Evolutionary conservation across 1,140 invertebrate genomes (phyloP).

Genomic region (Brachionus rubens): DNA sequence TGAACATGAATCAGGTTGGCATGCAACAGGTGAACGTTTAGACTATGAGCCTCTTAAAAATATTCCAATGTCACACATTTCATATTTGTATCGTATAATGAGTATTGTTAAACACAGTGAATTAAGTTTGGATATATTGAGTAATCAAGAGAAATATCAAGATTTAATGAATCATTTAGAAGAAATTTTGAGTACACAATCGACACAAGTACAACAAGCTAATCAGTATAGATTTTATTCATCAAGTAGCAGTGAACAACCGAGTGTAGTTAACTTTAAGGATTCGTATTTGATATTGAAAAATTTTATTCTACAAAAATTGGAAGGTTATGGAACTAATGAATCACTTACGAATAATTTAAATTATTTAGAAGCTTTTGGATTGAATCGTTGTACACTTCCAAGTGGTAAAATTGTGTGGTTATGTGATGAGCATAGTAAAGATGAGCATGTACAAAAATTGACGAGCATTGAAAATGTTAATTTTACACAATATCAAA

Average conservation of each 20-base stretch:
- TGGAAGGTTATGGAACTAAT: neutral
- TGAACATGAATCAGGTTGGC: constrained; percentile 48
- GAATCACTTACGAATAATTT: neutral
- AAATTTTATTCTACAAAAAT: constrained; percentile 19
- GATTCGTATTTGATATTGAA: constrained; percentile 23
- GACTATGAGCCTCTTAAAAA: constrained; percentile 12
- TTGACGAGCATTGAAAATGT: constrained; percentile 7
- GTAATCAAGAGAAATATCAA: constrained; percentile 9
- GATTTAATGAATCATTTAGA: constrained; percentile 35
- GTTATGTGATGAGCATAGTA: constrained; percentile 55
- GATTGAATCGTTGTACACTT: constrained; percentile 52
- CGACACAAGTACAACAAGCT: neutral
- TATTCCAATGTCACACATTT: neutral
- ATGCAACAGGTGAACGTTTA: neutral
- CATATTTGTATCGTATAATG: constrained; percentile 39
- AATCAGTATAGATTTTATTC: neutral
- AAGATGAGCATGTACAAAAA: constrained; percentile 48
- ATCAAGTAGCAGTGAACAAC: neutral
- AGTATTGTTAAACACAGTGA: constrained; percentile 37
- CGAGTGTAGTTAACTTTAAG: neutral
- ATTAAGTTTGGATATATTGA: constrained; percentile 24
- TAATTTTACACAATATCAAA: constrained; percentile 21
- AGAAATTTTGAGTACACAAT: neutral
- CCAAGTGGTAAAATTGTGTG: constrained; percentile 58
- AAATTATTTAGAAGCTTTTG: neutral